Evolutionary conservation across 1,140 invertebrate genomes (phyloP), one percentile per base, ranked within the genome.

Genomic region (Formica exsecta): DNA sequence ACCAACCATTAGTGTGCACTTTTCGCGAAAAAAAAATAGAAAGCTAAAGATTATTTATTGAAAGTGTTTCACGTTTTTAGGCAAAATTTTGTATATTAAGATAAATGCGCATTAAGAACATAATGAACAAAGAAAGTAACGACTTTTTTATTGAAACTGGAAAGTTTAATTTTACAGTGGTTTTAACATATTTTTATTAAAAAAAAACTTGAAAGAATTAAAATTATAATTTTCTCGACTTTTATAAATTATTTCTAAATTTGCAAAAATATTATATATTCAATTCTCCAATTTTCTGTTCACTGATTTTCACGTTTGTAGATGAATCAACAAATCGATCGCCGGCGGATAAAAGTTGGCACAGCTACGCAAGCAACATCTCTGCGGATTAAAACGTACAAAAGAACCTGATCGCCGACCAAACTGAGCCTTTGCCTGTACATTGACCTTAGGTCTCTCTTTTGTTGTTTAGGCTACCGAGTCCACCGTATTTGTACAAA

Each of bases 311-410:
- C 7, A 74, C n/a, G 4, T 51, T 57, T 36, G 19, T 80, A 68
- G 76, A n/a, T 13, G 25, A 73, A 54, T 48, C 68, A 48, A 66
- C 86, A 73, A 76, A 61, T n/a, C 51, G 19, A 8, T 19, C 51
- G 7, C 13, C 64, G 41, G 36, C 25, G 68, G 77, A 85, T 89
- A 84, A 85, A 91, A 92, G 91, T 92, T 92, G 85, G 83, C 85
- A 75, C 91, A 92, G 91, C 91, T 92, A 92, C 62, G 91, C 85
- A 92, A 92, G 91, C 91, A 92, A 61, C 85, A 38, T 89, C 51
- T 61, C 41, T 74, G 74, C 77, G 79, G 75, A 87, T 90, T 89
- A 90, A 70, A 77, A 64, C 38, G 68, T 57, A 85, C 64, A 79
- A 88, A 88, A 86, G 81, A 54, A 19, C 75, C 48, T 76, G 71